A percentile compares a stretch with the other conserved stretches of the same genome.
Conservation (phyloP, 1,140 invertebrate species). For the Epicauta chinensis region DNA sequence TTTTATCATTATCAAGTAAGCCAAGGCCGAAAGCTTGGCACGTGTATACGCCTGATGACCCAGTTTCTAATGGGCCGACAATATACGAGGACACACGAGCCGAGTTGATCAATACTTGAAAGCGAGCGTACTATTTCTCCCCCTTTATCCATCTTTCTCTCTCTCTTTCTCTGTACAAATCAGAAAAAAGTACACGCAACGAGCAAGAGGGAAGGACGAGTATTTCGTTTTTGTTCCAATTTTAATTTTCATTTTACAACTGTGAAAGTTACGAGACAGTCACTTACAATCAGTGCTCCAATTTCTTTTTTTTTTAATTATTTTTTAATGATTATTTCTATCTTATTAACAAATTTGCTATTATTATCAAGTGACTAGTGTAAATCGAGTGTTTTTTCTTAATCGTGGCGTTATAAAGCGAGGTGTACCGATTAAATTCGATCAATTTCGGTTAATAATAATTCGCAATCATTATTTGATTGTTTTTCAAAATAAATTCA, state of each 20-base stretch:
- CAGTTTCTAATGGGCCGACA: slow-evolving; percentile 19
- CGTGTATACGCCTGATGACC: slow-evolving; percentile 32
- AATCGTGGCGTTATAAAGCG: too few relatives aligned
- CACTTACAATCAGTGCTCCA: neutral
- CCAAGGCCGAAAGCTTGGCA: slow-evolving; percentile 30
- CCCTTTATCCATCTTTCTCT: too few relatives aligned
- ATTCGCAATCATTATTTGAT: neutral
- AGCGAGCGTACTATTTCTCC: slow-evolving; percentile 24
- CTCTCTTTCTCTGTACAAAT: too few relatives aligned
- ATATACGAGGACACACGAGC: slow-evolving; percentile 23
- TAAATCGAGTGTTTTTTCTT: neutral
- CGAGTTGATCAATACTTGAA: slow-evolving; percentile 32
- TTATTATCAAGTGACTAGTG: neutral
- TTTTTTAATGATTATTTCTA: too few relatives aligned
- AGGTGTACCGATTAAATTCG: too few relatives aligned
- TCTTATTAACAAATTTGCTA: too few relatives aligned
- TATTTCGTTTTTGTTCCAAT: slow-evolving; percentile 21
- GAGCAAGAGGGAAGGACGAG: neutral
- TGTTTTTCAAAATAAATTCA: neutral
- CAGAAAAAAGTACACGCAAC: too few relatives aligned
- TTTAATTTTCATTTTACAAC: neutral
- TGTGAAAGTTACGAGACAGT: slow-evolving; percentile 4
- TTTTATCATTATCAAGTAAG: slow-evolving; percentile 25
- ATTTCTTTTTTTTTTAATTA: neutral
- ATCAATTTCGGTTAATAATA: too few relatives aligned